Base-by-base conservation (phyloP, 2,797 vertebrate species). In the Alcedo atthis region DNA sequence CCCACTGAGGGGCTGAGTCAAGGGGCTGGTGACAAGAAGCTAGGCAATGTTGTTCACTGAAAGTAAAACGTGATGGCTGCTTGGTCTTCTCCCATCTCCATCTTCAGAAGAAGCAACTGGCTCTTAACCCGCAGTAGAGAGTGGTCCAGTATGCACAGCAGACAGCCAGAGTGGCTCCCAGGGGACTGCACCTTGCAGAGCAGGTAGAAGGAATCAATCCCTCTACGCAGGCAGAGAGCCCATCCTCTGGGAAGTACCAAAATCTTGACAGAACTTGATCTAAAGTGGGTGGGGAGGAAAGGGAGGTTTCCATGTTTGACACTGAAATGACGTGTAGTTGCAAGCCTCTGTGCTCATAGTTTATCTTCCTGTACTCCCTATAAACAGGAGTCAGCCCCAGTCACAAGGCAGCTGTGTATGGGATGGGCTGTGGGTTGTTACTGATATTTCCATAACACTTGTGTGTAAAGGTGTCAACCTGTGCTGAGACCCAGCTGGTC, bases 211-310 rank as follows among this genome's bases (percentile, higher is more conserved):
- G 42, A 62, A 40, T 73, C 46, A 62, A 35, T 69, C 46, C 17
- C 21, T 62, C 57, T 46, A 8, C 1, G 15, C 25, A 48, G 63
- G 78, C 57, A 90, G 71, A 59, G 55, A 48, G 26, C 28, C 87
- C 46, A 71, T 81, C 55, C 63, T 75, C 46, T 1, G 45, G 87
- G 70, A 93, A 76, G 58, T 21, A 48, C 77, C 78, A 80, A 68
- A 89, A 67, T 78, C 91, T 67, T 89, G 62, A 75, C 45, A 91
- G 81, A 90, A 77, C 78, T 90, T 77, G 75, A 10, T 51, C n/a
- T 40, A 49, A 70, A 30, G 46, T 81, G 57, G 42, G 53, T 58
- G 75, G 54, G 37, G 30, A 83, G 45, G 67, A 64, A 81, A 73
- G 59, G 22, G 48, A 86, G 33, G 25, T 61, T 88, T 92, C 45